Evolutionary conservation across 2,113 vertebrate species (phyloP), one percentile per base, ranked within the genome.

Genomic region (Brachypteracias leptosomus): DNA sequence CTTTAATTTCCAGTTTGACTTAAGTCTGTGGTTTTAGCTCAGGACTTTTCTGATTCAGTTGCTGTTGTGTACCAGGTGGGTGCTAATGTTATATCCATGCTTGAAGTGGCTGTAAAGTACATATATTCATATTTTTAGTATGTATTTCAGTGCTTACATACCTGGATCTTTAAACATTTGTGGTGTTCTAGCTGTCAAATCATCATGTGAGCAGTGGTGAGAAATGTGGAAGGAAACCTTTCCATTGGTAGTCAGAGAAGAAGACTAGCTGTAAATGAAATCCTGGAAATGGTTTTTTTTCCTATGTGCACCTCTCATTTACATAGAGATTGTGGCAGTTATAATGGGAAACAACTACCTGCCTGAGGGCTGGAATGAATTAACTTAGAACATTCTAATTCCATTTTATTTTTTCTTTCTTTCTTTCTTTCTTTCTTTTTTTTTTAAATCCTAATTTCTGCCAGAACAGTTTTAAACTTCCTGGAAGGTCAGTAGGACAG

Each of bases 341-440:
- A 35, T 28, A 84, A 77, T 29, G 28, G 29, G 51, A 85, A 88
- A 54, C 7, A 85, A 21, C 5, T 54, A 38, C 17, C 11, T 59
- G 16, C 7, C 6, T 52, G 35, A 81, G 29, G 20, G 3, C 12
- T 73, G 10, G 10, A 54, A 83, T 26, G 2, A 76, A 51, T 58
- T 62, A 35, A 52, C 35, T 67, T n/a, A 65, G 87, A 73, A 6
- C 3, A 12, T 33, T 12, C 7, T 71, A 8, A 55, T 88, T 54
- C 33, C 1, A 15, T 52, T 70, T 66, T 1, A 3, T 0, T 20
- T 26, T 19, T 3, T 9, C n/a, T n/a, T n/a, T n/a, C n/a, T n/a
- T n/a, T n/a, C n/a, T n/a, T n/a, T n/a, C n/a, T n/a, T n/a, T n/a
- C n/a, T n/a, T n/a, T n/a, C n/a, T 2, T 73, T 38, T 44, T n/a